These are phyloP conservation scores for Melanostigma gelatinosum DNA, from an alignment of 2,113 vertebrate genomes.

Conservation along the genomic window DNA sequence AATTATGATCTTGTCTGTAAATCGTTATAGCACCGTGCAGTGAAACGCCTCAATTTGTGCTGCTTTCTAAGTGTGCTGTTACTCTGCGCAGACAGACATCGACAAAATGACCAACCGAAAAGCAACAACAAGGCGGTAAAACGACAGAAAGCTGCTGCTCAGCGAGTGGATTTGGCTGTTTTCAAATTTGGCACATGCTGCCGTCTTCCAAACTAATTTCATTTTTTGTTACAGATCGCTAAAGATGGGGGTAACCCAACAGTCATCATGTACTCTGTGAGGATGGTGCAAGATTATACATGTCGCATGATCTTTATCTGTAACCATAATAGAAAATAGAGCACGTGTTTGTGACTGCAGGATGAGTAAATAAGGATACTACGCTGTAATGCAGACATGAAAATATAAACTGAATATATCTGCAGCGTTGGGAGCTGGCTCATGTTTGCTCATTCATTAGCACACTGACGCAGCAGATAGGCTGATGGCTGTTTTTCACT, in stretches of 20 bases:
- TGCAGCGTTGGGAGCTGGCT: constrained; percentile 46
- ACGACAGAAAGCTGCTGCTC: constrained; percentile 21
- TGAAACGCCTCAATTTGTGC: constrained; percentile 26
- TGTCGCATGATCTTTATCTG: constrained; percentile 19
- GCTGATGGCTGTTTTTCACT: constrained; percentile 65
- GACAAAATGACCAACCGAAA: constrained; percentile 9
- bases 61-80: constrained; percentile 26
- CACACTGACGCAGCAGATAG: constrained; percentile 68
- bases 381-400: constrained; percentile 9
- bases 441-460: constrained; percentile 64
- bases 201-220: background rate
- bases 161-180: constrained; percentile 13
- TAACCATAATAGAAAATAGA: constrained; percentile 11
- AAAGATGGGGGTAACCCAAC: background rate
- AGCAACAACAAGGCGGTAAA: constrained; percentile 8
- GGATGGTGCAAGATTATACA: constrained; percentile 18
- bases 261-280: background rate
- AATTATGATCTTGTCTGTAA: constrained; percentile 51
- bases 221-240: constrained; percentile 3
- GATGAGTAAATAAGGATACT: constrained; percentile 10
- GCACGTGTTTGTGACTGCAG: constrained; percentile 1
- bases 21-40: constrained; percentile 28
- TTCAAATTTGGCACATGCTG: constrained; percentile 21
- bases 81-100: constrained; percentile 16
- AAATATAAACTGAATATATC: constrained; percentile 21